Conservation (phyloP, 64 coral and sea anemone genomes). For the Trachythela sp. region DNA sequence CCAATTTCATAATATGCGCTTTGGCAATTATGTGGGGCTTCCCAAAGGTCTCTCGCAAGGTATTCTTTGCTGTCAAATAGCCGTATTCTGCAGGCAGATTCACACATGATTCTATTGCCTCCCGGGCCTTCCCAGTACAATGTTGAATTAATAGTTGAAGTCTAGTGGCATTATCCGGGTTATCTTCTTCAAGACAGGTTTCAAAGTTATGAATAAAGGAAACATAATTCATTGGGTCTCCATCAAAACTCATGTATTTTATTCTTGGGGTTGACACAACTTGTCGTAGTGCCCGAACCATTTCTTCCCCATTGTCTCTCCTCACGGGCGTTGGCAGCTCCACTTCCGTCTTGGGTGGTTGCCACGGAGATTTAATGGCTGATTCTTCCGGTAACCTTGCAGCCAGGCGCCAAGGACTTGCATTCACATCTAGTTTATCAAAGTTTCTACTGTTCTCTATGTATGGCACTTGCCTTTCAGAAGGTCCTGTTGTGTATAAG, state of each 20-base stretch:
- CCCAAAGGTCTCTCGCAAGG: background rate
- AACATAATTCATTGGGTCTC: background rate
- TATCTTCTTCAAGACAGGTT: background rate
- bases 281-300: background rate
- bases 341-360: background rate
- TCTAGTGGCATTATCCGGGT: background rate
- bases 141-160: conserved; percentile 13
- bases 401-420: too few relatives aligned
- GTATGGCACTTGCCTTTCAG: too few relatives aligned
- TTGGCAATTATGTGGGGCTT: background rate
- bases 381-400: too few relatives aligned
- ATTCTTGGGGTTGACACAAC: background rate
- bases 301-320: background rate
- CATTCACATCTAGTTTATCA: too few relatives aligned
- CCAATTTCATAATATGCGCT: background rate
- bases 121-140: background rate
- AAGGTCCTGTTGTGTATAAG: too few relatives aligned
- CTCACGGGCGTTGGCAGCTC: background rate
- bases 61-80: background rate
- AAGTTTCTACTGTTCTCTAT: too few relatives aligned
- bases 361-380: background rate
- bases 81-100: background rate
- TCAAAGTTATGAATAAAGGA: conserved; percentile 24
- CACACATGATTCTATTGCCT: background rate
- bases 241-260: conserved; percentile 13